Percentiles rank a stretch among this genome's conserved stretches.
These are phyloP conservation scores for Temnothorax unifasciatus DNA, from an alignment of 2,888 invertebrate genomes.

Conservation along the genomic window DNA sequence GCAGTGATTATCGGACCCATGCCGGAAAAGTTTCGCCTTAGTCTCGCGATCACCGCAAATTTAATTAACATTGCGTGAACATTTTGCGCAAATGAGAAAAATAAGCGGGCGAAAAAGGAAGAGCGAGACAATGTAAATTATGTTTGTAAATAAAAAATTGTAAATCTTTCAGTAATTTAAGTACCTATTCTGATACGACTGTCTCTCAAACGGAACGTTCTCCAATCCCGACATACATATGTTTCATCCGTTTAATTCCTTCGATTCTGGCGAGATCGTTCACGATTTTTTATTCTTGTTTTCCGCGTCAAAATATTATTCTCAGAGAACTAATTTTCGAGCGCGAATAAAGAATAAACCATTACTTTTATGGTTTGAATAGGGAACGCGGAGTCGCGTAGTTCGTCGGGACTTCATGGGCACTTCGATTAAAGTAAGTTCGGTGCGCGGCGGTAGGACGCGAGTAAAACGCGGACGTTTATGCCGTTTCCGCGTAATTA, in stretches of 20 bases:
- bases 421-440: conserved; percentile 22
- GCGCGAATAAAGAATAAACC: conserved; percentile 1
- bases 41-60: not conserved
- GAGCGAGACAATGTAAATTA: not conserved
- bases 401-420: not conserved
- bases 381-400: not conserved
- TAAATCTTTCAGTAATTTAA: not conserved
- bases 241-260: not conserved
- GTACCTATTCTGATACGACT: not conserved
- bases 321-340: conserved; percentile 7
- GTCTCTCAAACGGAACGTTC: not conserved
- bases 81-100: not conserved
- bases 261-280: not conserved
- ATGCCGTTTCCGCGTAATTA: conserved; percentile 29
- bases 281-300: not conserved
- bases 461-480: conserved; percentile 18
- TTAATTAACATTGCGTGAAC: conserved; percentile 1
- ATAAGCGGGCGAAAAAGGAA: not conserved
- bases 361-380: not conserved
- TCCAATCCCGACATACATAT: not conserved
- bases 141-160: not conserved
- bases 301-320: not conserved
- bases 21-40: conserved; percentile 42
- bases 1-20: conserved; percentile 66
- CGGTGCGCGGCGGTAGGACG: not conserved